Base-by-base conservation (phyloP, 2,888 invertebrate species). In the Clivina fossor region DNA sequence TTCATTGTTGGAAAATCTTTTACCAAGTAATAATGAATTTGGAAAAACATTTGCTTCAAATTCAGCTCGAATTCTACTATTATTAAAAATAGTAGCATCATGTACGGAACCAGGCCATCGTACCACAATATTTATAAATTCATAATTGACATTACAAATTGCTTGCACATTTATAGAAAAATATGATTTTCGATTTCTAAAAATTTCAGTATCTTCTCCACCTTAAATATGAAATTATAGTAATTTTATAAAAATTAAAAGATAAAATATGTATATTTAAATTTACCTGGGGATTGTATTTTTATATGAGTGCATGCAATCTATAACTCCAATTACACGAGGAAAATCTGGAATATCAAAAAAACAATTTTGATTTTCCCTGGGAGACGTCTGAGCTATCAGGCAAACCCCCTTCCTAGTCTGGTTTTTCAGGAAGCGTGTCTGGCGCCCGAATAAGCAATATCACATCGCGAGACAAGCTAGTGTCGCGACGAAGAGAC, bases 21-120 rank as follows among this genome's bases (percentile, higher is more conserved):
- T n/a, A n/a, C n/a, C n/a, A 20, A 60, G 19, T 18, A 60, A 35
- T 16, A 46, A 9, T 18, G 44, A 15, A 56, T 57, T 28, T 18
- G 50, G 28, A 48, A 53, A 58, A 2, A 22, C 26, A n/a, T 40
- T 35, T 15, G 33, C 30, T 30, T 57, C 28, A 51, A 60, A 58
- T 15, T 54, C n/a, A 5, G 35, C 13, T 22, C 44, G 35, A 11
- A 51, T 19, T 5, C 5, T n/a, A 3, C 60, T 60, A 48, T 63
- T 60, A 26, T 60, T 54, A 48, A 65, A 68, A 55, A 67, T 64
- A 7, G 58, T 58, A 4, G 59, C 56, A 43, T 67, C 66, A 37
- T 68, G 67, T 4, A 61, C 49, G 18, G 61, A 60, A n/a, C 67
- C 66, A 49, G 64, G 41, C 41, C 41, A 41, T 4, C 41, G 3